A percentile compares a stretch with the other conserved stretches of the same genome.
Conservation (phyloP, 2,797 vertebrate genomes). For the Ptychobarbus kaznakovi region DNA sequence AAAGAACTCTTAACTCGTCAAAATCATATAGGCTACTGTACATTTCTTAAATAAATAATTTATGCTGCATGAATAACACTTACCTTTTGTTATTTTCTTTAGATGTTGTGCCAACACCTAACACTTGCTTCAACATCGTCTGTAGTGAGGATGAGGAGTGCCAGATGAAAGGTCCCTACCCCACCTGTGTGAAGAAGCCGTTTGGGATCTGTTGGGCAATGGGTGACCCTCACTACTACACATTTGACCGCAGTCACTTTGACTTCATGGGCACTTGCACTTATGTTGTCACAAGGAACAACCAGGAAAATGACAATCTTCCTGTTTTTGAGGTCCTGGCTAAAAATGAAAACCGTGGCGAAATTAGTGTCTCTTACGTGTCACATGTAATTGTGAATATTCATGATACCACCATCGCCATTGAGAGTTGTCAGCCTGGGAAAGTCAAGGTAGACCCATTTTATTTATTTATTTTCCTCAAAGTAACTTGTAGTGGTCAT, state of each 20-base stretch:
- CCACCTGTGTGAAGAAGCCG: slow-evolving; percentile 65
- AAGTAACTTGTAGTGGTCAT: no score
- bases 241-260: slow-evolving; percentile 74
- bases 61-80: no score
- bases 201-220: slow-evolving; percentile 72
- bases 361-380: slow-evolving; percentile 68
- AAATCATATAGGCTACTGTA: no score
- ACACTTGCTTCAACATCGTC: slow-evolving; percentile 61
- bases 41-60: not conserved
- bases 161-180: slow-evolving; percentile 47
- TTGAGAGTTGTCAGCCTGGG: slow-evolving; percentile 71
- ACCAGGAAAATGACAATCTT: slow-evolving; percentile 56
- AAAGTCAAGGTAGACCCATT: slow-evolving; percentile 72
- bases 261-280: slow-evolving; percentile 78
- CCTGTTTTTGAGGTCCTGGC: slow-evolving; percentile 75
- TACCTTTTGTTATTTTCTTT: no score
- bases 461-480: not conserved
- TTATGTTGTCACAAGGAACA: slow-evolving; percentile 76
- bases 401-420: slow-evolving; percentile 61
- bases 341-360: slow-evolving; percentile 75
- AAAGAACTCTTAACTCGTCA: no score
- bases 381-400: slow-evolving; percentile 70
- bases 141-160: slow-evolving; percentile 48
- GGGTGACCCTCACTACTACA: slow-evolving; percentile 78
- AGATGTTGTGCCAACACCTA: not conserved